Evolutionary conservation across 2,888 invertebrate species (phyloP), one percentile per base, ranked within the genome.

Genomic region (Mycalesis mineus): DNA sequence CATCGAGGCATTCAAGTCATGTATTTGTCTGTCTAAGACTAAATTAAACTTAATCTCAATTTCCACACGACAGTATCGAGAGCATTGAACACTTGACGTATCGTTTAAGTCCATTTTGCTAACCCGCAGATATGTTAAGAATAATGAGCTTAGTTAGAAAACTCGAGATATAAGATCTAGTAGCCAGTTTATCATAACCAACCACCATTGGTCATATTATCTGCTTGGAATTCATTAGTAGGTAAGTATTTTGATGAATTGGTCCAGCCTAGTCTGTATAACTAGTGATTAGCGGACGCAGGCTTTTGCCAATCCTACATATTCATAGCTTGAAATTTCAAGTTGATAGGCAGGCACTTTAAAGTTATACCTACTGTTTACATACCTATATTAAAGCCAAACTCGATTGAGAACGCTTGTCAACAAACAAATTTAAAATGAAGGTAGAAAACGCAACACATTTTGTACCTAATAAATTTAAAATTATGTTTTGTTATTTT

Each of bases 21-120:
- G 33, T 11, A 33, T 7, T 33, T 9, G 11, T 33, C 22, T 22
- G 5, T 22, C 22, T 22, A 4, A 22, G 2, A 22, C 5, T 22
- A 4, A 22, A 5, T 2, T 22, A 41, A 40, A 31, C 8, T n/a
- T 14, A 39, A 40, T 31, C 13, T 41, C 6, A 52, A 40, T 61
- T 55, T 59, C 54, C 13, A 1, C 13, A 0, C 48, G 58, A 52
- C 13, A 52, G 45, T 63, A 63, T 61, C 48, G 55, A 63, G 63
- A 61, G 61, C 63, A 61, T 53, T 63, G 63, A 57, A 63, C 63
- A 63, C 58, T 59, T 56, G 61, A 47, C 56, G 52, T 63, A 63
- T 57, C 59, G 58, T 61, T 63, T 63, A 61, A 63, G 61, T 63
- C 52, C 57, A 61, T 63, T 63, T 63, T 55, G 59, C 58, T 59